phyloP scores from a whole-genome alignment of 2,888 invertebrate species.

The Eupithecia vulgata region DNA sequence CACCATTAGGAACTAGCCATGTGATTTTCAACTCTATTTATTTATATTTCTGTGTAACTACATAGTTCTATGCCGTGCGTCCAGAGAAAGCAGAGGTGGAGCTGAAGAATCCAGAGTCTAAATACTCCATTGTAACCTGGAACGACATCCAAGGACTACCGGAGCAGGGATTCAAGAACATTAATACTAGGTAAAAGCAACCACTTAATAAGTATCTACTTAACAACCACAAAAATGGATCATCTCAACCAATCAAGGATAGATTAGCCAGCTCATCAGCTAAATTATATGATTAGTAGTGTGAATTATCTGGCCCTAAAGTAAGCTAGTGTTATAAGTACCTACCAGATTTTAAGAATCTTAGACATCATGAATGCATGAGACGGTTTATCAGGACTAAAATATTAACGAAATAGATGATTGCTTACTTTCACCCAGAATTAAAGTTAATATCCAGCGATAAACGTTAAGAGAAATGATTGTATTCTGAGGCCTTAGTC shows the following conservation, averaged over 20 bases:
- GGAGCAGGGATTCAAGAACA: slow-evolving; percentile 86
- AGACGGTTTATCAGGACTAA: background rate
- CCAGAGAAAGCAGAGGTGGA: slow-evolving; percentile 65
- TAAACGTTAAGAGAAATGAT: no score
- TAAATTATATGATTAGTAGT: no score
- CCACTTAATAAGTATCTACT: background rate
- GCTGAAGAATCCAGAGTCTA: slow-evolving; percentile 55
- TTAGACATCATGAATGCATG: background rate
- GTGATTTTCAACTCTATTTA: background rate
- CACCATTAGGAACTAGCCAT: background rate
- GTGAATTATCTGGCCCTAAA: no score
- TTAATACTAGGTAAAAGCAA: slow-evolving; percentile 68
- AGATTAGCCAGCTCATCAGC: no score
- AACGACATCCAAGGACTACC: slow-evolving; percentile 87
- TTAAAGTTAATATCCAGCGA: no score
- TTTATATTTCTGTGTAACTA: background rate
- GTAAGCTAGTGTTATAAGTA: no score
- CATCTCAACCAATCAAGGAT: no score
- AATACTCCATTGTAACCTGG: slow-evolving; percentile 85
- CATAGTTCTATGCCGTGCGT: slow-evolving; percentile 70
- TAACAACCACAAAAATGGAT: no score
- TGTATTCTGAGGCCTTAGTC: no score
- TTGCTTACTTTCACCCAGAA: no score
- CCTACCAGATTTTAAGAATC: background rate
- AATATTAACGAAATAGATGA: background rate